These are phyloP conservation scores for Drosophila gaucha DNA, from an alignment of 2,888 invertebrate genomes.

Conservation along the genomic window DNA sequence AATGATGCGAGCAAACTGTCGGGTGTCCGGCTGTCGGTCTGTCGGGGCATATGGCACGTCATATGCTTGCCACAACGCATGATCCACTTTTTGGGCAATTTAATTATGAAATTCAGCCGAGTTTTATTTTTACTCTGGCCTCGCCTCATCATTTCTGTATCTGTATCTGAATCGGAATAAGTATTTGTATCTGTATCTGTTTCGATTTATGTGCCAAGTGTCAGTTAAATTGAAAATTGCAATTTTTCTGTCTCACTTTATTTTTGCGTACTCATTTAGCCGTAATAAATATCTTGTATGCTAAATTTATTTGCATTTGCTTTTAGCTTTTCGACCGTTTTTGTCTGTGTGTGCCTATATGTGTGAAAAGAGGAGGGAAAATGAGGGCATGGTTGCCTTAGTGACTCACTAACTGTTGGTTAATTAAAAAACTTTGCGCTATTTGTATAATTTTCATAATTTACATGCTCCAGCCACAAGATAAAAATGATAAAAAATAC, in stretches of 20 bases:
- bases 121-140: constrained; percentile 46
- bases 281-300: constrained; percentile 59
- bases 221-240: constrained; percentile 60
- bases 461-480: constrained; percentile 50
- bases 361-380: constrained; percentile 11
- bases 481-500: constrained; percentile 30
- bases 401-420: constrained; percentile 55
- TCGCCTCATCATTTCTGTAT: constrained; percentile 29
- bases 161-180: neutral
- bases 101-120: constrained; percentile 66
- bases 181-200: constrained; percentile 33
- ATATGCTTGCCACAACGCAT: constrained; percentile 19
- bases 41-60: constrained; percentile 16
- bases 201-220: constrained; percentile 75
- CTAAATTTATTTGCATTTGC: constrained; percentile 65
- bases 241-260: constrained; percentile 11
- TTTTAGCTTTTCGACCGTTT: constrained; percentile 54
- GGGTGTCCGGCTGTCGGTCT: neutral
- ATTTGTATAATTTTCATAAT: constrained; percentile 77
- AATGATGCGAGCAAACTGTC: constrained; percentile 46
- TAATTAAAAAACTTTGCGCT: constrained; percentile 76
- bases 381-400: neutral
- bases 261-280: constrained; percentile 6
- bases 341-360: constrained; percentile 54
- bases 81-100: constrained; percentile 76